Evolutionary conservation across 2,113 vertebrate genomes (phyloP).

Genomic region (Astur gentilis): DNA sequence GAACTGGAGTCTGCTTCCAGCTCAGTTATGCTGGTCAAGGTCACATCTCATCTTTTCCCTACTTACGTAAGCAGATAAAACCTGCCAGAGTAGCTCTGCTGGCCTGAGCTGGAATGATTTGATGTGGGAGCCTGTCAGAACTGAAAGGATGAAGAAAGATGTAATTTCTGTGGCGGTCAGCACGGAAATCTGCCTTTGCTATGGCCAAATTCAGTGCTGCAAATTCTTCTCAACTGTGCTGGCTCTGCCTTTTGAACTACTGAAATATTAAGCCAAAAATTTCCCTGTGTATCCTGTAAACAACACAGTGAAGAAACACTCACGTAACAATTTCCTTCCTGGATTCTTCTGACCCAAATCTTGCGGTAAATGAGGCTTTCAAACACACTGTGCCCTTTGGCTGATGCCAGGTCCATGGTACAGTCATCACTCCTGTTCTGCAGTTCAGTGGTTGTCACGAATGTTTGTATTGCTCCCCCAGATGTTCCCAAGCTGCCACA

Average conservation of each 20-base stretch:
- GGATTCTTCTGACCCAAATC: neutral
- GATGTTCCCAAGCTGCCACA: neutral
- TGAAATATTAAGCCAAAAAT: conserved; percentile 11
- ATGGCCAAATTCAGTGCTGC: neutral
- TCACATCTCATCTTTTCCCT: neutral
- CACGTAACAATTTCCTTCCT: conserved; percentile 36
- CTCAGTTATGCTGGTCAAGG: neutral
- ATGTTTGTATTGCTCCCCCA: neutral
- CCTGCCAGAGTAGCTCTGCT: neutral
- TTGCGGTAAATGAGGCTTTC: neutral
- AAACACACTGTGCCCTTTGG: accelerated
- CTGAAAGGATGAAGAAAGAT: neutral
- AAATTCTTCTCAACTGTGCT: neutral
- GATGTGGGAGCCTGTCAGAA: neutral
- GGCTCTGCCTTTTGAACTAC: conserved; percentile 4
- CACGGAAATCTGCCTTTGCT: neutral
- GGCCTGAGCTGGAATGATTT: neutral
- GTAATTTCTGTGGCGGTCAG: neutral
- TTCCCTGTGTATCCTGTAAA: conserved; percentile 3
- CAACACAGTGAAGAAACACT: neutral
- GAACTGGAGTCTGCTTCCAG: neutral
- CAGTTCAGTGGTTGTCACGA: neutral
- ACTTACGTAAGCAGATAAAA: neutral
- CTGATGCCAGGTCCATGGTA: neutral
- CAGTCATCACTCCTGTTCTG: neutral